These are phyloP conservation scores for Benthochromis sp. DNA, from an alignment of 2,113 vertebrate genomes.

Conservation along the genomic window DNA sequence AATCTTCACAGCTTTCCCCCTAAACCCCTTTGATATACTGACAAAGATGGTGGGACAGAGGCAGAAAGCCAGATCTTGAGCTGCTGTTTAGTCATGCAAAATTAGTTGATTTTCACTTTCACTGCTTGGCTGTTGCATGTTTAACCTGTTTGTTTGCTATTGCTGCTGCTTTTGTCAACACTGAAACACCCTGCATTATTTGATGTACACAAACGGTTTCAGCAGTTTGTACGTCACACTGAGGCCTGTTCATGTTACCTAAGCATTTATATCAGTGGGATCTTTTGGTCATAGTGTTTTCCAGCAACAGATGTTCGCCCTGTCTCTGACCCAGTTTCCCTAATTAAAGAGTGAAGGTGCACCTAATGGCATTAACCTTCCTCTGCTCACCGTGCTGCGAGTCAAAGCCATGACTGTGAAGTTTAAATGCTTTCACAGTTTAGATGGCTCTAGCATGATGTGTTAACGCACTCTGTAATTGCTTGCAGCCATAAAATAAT, in stretches of 20 bases:
- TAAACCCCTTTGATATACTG: neutral
- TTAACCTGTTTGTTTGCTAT: neutral
- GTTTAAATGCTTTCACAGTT: neutral
- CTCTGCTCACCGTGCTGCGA: neutral
- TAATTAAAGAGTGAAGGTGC: constrained; percentile 38
- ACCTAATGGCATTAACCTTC: neutral
- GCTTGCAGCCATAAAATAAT: neutral
- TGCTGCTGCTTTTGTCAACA: neutral
- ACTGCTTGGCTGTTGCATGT: neutral
- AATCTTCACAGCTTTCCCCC: neutral
- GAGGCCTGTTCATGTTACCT: neutral
- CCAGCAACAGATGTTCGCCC: constrained; percentile 5
- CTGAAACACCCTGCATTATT: neutral
- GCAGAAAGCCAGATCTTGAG: neutral
- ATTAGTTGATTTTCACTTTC: neutral
- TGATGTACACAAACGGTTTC: neutral
- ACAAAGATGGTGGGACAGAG: neutral
- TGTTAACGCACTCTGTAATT: neutral
- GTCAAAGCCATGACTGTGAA: neutral
- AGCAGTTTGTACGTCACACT: neutral
- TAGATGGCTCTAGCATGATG: neutral
- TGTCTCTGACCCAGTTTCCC: neutral
- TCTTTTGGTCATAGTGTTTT: neutral
- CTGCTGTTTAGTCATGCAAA: neutral
- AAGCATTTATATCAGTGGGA: neutral